phyloP scores from a whole-genome alignment of 2,888 invertebrate species.

The Mystacides longicornis region DNA sequence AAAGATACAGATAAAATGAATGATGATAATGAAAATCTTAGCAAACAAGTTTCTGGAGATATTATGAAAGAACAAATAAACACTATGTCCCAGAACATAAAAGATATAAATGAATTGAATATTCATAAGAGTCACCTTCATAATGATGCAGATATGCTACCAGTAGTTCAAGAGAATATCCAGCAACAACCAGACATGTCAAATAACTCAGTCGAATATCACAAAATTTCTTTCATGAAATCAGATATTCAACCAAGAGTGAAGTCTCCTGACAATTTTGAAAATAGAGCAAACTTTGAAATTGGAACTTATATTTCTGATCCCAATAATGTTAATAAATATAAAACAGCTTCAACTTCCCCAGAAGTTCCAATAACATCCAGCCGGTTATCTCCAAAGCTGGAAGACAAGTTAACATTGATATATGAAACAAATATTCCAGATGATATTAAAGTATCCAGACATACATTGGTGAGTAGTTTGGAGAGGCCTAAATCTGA shows the following conservation, averaged over 20 bases:
- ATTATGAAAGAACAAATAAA: conserved; percentile 14
- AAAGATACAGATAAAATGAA: conserved; percentile 29
- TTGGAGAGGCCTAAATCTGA: conserved; percentile 57
- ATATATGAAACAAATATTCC: conserved; percentile 54
- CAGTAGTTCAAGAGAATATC: conserved; percentile 5
- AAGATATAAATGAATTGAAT: conserved; percentile 26
- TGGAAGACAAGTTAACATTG: conserved; percentile 42
- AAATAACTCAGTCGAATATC: not conserved
- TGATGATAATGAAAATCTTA: conserved; percentile 23
- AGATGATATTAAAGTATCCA: conserved; percentile 57
- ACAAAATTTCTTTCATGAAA: conserved; percentile 10
- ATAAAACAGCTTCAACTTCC: conserved; percentile 16
- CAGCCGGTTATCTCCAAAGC: conserved; percentile 27
- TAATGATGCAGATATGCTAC: conserved; percentile 4
- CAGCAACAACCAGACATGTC: not conserved
- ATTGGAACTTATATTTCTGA: conserved; percentile 23
- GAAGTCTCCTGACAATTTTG: conserved; percentile 10
- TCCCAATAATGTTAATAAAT: conserved; percentile 13
- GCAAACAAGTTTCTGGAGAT: conserved; percentile 12
- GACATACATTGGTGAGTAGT: conserved; percentile 52
- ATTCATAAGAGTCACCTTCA: conserved; percentile 14
- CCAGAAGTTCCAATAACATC: conserved; percentile 11
- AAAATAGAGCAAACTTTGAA: conserved; percentile 21
- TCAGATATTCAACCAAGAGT: conserved; percentile 20
- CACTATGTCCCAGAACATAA: conserved; percentile 30